Conservation (phyloP, 2,888 invertebrate species). For the Cheilosia pagana region DNA sequence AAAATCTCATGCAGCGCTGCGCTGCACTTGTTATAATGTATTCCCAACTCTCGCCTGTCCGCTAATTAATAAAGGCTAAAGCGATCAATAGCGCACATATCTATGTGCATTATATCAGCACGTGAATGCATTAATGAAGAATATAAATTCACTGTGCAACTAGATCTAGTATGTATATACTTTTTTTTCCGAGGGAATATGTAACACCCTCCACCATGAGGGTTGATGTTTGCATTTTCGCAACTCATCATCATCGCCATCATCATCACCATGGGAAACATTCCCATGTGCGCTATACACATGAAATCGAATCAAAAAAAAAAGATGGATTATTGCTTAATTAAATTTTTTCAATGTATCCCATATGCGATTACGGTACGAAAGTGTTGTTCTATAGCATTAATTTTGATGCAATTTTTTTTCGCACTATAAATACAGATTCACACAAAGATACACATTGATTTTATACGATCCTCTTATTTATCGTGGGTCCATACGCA, state of each 20-base stretch:
- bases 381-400: conserved; percentile 58
- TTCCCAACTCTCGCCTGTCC: conserved; percentile 64
- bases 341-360: conserved; percentile 27
- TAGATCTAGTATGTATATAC: conserved; percentile 31
- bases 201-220: conserved; percentile 1
- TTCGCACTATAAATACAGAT: conserved; percentile 5
- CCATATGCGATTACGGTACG: conserved; percentile 45
- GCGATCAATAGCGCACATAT: conserved; percentile 60
- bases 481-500: background rate
- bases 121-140: conserved; percentile 51
- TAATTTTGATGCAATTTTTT: conserved; percentile 35
- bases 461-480: conserved; percentile 22
- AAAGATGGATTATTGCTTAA: conserved; percentile 48
- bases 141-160: conserved; percentile 50
- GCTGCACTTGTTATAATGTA: conserved; percentile 55
- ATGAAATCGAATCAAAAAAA: conserved; percentile 26
- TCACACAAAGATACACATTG: conserved; percentile 11
- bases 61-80: conserved; percentile 73
- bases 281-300: conserved; percentile 13
- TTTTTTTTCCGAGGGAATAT: conserved; percentile 8
- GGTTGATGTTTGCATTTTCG: conserved; percentile 42
- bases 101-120: background rate
- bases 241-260: conserved; percentile 31
- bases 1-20: conserved; percentile 43
- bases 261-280: conserved; percentile 5